Evolutionary conservation across 2,888 invertebrate genomes (phyloP).

Genomic region (Thelaira solivaga): DNA sequence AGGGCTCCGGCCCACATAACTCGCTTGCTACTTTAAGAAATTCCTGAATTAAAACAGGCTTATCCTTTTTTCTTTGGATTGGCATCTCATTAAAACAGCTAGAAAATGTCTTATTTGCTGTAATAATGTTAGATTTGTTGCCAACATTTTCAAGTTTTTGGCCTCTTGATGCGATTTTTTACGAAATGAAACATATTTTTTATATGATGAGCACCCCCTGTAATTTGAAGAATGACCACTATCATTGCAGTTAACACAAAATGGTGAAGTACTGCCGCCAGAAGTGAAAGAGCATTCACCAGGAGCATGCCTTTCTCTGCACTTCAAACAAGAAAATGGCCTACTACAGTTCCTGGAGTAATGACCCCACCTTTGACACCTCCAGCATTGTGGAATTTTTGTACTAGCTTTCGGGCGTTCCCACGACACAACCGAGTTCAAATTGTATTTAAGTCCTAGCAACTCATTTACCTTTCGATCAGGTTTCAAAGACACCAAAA

Average conservation of each 20-base stretch:
- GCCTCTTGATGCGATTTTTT: not conserved
- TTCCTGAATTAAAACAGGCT: not conserved
- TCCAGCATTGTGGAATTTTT: not conserved
- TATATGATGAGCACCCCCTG: not conserved
- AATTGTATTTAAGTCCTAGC: not conserved
- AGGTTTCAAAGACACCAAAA: not conserved
- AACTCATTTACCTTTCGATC: not conserved
- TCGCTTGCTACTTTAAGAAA: not conserved
- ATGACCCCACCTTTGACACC: too few relatives aligned
- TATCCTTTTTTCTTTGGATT: too few relatives aligned
- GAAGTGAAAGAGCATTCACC: not conserved
- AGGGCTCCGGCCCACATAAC: not conserved
- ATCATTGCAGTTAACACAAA: not conserved
- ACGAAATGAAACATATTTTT: not conserved
- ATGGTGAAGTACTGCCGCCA: not conserved
- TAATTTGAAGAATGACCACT: not conserved
- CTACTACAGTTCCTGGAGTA: too few relatives aligned
- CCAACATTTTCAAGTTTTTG: not conserved
- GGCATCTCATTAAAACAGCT: not conserved
- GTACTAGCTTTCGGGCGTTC: not conserved
- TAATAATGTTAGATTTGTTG: not conserved
- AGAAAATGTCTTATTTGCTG: not conserved
- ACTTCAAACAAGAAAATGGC: not conserved
- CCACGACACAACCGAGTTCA: not conserved
- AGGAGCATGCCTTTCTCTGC: not conserved